Conservation (phyloP, 2,888 invertebrate species). For the Lasioglossum malachurum region DNA sequence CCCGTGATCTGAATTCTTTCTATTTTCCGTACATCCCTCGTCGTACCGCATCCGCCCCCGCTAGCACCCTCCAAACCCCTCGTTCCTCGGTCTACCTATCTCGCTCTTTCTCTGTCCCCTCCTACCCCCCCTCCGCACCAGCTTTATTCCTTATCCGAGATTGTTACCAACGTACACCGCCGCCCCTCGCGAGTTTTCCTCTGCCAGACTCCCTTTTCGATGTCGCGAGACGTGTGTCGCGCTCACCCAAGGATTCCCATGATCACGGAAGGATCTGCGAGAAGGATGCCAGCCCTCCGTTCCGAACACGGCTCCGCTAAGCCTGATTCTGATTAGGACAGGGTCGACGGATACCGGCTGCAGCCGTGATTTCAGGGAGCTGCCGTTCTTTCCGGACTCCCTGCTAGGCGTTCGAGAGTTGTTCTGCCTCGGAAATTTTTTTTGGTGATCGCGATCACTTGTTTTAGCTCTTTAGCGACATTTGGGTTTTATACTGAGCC, state of each 20-base stretch:
- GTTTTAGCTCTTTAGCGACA: not conserved
- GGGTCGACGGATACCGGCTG: conserved; percentile 35
- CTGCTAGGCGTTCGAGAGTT: not conserved
- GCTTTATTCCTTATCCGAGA: conserved; percentile 83
- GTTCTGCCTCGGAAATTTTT: not conserved
- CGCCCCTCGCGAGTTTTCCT: conserved; percentile 57
- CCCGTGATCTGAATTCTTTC: conserved; percentile 83
- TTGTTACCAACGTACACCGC: conserved; percentile 81
- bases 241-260: conserved; percentile 55
- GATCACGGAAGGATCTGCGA: conserved; percentile 56
- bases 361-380: not conserved
- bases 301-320: conserved; percentile 47
- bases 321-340: conserved; percentile 58
- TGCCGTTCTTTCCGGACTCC: not conserved
- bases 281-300: conserved; percentile 41
- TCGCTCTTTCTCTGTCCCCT: not conserved
- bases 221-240: conserved; percentile 63
- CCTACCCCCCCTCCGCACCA: conserved; percentile 48
- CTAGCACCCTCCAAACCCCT: conserved; percentile 54
- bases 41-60: conserved; percentile 66
- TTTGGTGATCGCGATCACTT: not conserved
- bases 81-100: conserved; percentile 10
- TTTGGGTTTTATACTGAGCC: not conserved
- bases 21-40: conserved; percentile 79
- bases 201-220: conserved; percentile 45